Conservation (phyloP, 2,888 invertebrate species). For the Caenorhabditis sp. region DNA sequence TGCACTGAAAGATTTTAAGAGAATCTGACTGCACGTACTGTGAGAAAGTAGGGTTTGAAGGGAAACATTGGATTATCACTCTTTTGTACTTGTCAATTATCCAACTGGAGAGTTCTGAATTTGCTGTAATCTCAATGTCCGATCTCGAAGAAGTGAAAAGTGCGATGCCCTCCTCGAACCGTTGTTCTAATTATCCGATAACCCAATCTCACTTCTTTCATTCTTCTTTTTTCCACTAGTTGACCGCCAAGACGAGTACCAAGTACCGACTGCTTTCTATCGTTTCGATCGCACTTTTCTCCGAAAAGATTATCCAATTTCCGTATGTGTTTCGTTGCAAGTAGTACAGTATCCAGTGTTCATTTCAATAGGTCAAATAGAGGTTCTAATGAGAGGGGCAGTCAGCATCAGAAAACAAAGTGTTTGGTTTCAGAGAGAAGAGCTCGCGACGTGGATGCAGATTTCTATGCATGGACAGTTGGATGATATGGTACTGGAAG, state of each 20-base stretch:
- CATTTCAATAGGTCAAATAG: slow-evolving; percentile 27
- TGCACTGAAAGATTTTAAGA: no score
- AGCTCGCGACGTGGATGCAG: slow-evolving; percentile 74
- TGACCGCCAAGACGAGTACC: slow-evolving; percentile 20
- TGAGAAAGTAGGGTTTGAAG: no score
- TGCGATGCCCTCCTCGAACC: slow-evolving; percentile 27
- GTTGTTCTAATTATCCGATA: slow-evolving; percentile 37
- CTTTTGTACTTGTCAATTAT: no score
- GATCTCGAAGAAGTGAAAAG: slow-evolving; percentile 10
- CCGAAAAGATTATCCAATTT: slow-evolving; percentile 36
- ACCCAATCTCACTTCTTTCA: slow-evolving; percentile 8
- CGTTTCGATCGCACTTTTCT: slow-evolving; percentile 51
- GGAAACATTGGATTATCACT: no score
- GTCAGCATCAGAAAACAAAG: slow-evolving; percentile 41
- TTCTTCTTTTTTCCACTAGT: slow-evolving; percentile 16
- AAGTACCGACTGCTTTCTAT: slow-evolving; percentile 52
- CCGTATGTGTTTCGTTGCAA: slow-evolving; percentile 8
- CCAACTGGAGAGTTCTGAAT: no score
- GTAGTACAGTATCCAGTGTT: slow-evolving; percentile 45
- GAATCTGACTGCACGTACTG: no score
- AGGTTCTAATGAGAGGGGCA: slow-evolving; percentile 1
- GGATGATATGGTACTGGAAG: slow-evolving; percentile 66
- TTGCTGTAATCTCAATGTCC: no score
- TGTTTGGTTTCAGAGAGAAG: slow-evolving; percentile 69
- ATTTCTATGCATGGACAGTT: slow-evolving; percentile 60